Conservation (phyloP, 2,888 invertebrate genomes). For the Phortica magna region DNA sequence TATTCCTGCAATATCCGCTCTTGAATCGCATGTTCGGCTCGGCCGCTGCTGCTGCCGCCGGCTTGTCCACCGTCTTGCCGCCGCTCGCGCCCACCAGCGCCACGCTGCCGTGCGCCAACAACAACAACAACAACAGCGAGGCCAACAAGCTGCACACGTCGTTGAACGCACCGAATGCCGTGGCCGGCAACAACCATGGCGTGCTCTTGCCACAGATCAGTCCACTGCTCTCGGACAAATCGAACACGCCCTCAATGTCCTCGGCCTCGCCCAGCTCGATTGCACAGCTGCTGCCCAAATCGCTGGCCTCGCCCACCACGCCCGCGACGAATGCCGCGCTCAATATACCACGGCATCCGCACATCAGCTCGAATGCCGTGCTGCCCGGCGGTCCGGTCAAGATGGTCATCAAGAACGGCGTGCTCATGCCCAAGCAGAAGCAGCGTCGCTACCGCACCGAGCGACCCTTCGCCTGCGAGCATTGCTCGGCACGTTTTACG, state of each 20-base stretch:
- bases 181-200: not conserved
- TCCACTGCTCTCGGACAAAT: conserved; percentile 52
- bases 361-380: conserved; percentile 56
- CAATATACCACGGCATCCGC: conserved; percentile 51
- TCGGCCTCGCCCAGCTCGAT: conserved; percentile 53
- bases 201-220: conserved; percentile 51
- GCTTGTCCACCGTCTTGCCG: not conserved
- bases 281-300: conserved; percentile 60
- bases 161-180: conserved; percentile 13
- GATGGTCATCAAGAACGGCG: conserved; percentile 94
- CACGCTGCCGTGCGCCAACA: not conserved
- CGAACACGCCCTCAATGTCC: conserved; percentile 43
- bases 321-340: conserved; percentile 34
- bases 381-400: conserved; percentile 82
- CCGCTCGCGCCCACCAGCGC: not conserved
- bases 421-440: conserved; percentile 94
- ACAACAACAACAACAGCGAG: not conserved
- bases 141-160: conserved; percentile 5
- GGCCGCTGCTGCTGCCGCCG: not conserved
- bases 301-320: conserved; percentile 48
- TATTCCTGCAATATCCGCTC: conserved; percentile 75
- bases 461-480: conserved; percentile 92
- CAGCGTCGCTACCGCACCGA: conserved; percentile 94
- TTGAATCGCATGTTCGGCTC: conserved; percentile 77
- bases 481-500: conserved; percentile 94